Conservation (phyloP, 2,797 vertebrate genomes). For the Furcifer pardalis region DNA sequence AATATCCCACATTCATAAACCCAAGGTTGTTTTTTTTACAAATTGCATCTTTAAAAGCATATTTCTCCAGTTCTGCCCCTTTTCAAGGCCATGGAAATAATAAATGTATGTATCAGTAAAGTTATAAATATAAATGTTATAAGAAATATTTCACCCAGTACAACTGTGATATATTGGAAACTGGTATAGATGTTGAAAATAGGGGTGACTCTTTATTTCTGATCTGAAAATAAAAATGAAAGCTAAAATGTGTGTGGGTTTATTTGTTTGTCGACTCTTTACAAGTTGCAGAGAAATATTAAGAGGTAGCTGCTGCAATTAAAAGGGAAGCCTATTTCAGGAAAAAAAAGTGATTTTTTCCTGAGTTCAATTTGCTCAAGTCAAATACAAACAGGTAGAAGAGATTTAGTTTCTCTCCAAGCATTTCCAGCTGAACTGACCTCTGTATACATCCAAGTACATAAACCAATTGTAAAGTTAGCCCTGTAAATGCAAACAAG, state of each 20-base stretch:
- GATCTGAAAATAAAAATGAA: conserved; percentile 42
- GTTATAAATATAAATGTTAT: no score
- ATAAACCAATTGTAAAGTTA: conserved; percentile 74
- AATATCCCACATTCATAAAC: no score
- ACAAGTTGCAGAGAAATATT: conserved; percentile 10
- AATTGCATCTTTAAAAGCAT: no score
- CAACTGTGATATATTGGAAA: not conserved
- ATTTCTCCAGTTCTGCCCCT: no score
- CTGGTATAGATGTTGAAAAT: conserved; percentile 5
- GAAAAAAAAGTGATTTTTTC: conserved; percentile 73
- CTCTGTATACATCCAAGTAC: conserved; percentile 69
- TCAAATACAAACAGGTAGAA: conserved; percentile 54
- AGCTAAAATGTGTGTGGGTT: no score
- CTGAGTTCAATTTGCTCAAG: conserved; percentile 63
- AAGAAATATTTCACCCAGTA: not conserved
- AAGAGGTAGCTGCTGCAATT: conserved; percentile 23
- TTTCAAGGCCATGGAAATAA: no score
- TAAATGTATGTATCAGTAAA: no score
- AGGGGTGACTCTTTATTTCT: not conserved
- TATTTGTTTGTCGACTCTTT: not conserved
- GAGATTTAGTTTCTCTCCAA: conserved; percentile 67
- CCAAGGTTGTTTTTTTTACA: no score
- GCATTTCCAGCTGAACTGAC: conserved; percentile 76
- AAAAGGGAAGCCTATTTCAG: conserved; percentile 74
- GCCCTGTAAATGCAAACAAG: conserved; percentile 77